phyloP scores from a whole-genome alignment of 2,888 invertebrate genomes.

The Patella caerulea region DNA sequence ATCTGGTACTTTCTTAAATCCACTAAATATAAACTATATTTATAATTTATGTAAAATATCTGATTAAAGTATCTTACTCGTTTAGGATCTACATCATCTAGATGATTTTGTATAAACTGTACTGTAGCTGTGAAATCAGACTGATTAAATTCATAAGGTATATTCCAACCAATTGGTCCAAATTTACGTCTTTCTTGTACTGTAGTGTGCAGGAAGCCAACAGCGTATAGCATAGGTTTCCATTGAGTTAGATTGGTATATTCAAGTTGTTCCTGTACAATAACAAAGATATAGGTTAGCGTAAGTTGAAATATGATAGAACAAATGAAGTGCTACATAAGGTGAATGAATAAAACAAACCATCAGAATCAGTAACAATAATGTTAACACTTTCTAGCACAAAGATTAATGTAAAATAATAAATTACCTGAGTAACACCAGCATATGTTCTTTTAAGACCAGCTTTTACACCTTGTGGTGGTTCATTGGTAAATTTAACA shows the following conservation, averaged over 20 bases:
- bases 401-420: too few species aligned
- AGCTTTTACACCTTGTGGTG: conserved; percentile 94
- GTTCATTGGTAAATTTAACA: conserved; percentile 97
- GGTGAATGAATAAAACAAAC: neutral
- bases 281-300: neutral
- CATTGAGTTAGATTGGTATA: conserved; percentile 88
- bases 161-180: conserved; percentile 96
- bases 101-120: conserved; percentile 95
- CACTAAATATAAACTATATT: too few species aligned
- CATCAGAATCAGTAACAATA: neutral
- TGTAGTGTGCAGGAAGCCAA: conserved; percentile 94
- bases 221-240: conserved; percentile 93
- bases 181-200: conserved; percentile 96
- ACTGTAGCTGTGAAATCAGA: conserved; percentile 96
- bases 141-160: conserved; percentile 97
- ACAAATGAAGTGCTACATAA: neutral
- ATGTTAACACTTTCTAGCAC: neutral
- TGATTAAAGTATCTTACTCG: conserved; percentile 74
- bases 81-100: conserved; percentile 97
- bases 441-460: conserved; percentile 95
- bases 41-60: too few species aligned
- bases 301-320: neutral
- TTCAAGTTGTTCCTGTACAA: conserved; percentile 83
- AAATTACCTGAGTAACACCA: conserved; percentile 79
- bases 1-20: too few species aligned